These are phyloP conservation scores for Gisinianus flammeolus DNA, from an alignment of 2,888 invertebrate species.

Conservation along the genomic window DNA sequence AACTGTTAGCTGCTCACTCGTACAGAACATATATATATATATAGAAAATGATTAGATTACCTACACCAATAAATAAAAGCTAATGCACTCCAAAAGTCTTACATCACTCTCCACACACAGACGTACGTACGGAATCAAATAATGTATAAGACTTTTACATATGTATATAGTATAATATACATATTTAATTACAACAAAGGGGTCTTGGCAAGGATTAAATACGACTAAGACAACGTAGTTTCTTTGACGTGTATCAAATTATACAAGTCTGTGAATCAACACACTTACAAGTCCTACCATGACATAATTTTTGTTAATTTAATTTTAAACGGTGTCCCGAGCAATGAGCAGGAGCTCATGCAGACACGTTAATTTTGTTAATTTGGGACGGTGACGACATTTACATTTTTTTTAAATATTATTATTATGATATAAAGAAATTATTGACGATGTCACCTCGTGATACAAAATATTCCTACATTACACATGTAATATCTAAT, in stretches of 20 bases:
- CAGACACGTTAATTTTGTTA: not conserved
- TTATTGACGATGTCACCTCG: not conserved
- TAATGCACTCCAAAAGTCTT: no score
- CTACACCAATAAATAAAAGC: no score
- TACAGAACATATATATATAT: no score
- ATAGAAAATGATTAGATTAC: no score
- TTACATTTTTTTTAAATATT: not conserved
- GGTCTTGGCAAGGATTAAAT: not conserved
- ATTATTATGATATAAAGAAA: not conserved
- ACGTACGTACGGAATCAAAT: no score
- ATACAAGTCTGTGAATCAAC: not conserved
- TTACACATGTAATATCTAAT: not conserved
- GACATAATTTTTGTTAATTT: not conserved
- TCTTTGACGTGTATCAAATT: not conserved
- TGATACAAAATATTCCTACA: not conserved
- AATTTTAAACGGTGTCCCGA: not conserved
- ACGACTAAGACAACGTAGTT: not conserved
- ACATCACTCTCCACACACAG: no score
- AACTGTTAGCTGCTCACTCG: no score
- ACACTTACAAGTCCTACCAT: not conserved
- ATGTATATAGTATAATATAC: no score
- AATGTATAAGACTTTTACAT: no score
- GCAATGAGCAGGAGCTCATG: not conserved
- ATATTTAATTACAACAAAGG: not conserved
- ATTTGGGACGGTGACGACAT: not conserved